Conservation (phyloP, 2,888 invertebrate genomes). For the Meloe dianella region DNA sequence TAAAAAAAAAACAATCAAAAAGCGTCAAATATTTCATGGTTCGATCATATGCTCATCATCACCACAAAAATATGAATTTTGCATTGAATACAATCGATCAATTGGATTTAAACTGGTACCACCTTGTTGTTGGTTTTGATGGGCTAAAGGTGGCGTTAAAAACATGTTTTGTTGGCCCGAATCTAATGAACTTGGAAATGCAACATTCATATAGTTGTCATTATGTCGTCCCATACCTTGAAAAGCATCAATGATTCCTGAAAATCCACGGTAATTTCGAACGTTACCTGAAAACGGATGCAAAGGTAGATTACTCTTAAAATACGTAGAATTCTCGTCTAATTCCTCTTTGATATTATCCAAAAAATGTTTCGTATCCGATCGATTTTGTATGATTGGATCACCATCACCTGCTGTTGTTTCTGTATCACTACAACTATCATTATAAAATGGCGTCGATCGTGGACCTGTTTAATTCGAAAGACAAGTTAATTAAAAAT, state of each 20-base stretch:
- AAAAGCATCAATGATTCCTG: constrained; percentile 17
- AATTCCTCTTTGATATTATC: constrained; percentile 61
- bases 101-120: constrained; percentile 64
- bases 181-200: constrained; percentile 46
- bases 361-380: constrained; percentile 51
- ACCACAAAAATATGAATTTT: constrained; percentile 68
- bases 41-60: constrained; percentile 59
- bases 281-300: constrained; percentile 42
- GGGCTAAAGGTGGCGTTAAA: constrained; percentile 55
- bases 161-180: constrained; percentile 47
- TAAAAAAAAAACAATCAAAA: background rate
- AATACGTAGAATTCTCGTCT: constrained; percentile 53
- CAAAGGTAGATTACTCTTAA: constrained; percentile 45
- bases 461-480: constrained; percentile 54
- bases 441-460: constrained; percentile 60
- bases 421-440: constrained; percentile 62
- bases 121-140: constrained; percentile 53
- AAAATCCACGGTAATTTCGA: constrained; percentile 2
- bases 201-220: constrained; percentile 50
- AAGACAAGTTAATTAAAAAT: constrained; percentile 36
- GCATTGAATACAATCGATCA: constrained; percentile 70
- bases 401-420: constrained; percentile 54
- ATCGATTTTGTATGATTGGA: constrained; percentile 42
- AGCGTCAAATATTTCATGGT: constrained; percentile 22
- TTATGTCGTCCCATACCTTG: constrained; percentile 50